Evolutionary conservation across 2,888 invertebrate genomes (phyloP).

Genomic region (Abrostola triplasia): DNA sequence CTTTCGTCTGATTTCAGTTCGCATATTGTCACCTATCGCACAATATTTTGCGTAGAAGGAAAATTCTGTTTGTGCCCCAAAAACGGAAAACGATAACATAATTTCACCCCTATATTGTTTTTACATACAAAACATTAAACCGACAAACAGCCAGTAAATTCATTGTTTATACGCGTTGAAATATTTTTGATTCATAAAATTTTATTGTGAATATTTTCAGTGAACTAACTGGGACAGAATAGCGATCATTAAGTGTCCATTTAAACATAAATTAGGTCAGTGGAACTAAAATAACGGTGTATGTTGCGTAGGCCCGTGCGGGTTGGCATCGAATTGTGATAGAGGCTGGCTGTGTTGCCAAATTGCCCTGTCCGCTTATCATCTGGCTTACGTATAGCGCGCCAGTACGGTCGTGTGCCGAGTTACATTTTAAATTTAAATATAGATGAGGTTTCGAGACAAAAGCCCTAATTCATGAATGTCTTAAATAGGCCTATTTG

Average conservation of each 20-base stretch:
- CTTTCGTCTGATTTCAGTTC: slow-evolving; percentile 42
- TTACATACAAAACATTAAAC: slow-evolving; percentile 36
- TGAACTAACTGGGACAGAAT: slow-evolving; percentile 58
- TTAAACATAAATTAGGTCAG: slow-evolving; percentile 79
- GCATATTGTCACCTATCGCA: slow-evolving; percentile 35
- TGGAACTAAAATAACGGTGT: slow-evolving; percentile 73
- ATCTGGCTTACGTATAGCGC: slow-evolving; percentile 76
- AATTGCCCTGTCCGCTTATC: slow-evolving; percentile 85
- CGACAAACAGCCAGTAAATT: slow-evolving; percentile 13
- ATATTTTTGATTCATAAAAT: slow-evolving; percentile 49
- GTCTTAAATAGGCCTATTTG: slow-evolving; percentile 19
- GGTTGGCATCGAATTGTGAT: slow-evolving; percentile 81
- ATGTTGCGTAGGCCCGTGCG: slow-evolving; percentile 68
- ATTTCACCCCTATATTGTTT: slow-evolving; percentile 35
- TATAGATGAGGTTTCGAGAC: slow-evolving; percentile 58
- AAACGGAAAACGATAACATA: slow-evolving; percentile 33
- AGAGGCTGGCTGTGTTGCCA: slow-evolving; percentile 77
- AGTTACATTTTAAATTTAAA: slow-evolving; percentile 67
- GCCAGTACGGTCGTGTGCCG: slow-evolving; percentile 17
- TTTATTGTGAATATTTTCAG: slow-evolving; percentile 53
- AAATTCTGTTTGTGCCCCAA: slow-evolving; percentile 31
- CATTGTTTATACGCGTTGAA: slow-evolving; percentile 34
- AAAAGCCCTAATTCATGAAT: slow-evolving; percentile 36
- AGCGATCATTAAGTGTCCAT: slow-evolving; percentile 63
- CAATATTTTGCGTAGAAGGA: slow-evolving; percentile 31